Percentiles rank a stretch among this genome's conserved stretches.
These are phyloP conservation scores for Graptemys geographica DNA, from an alignment of 2,797 vertebrate species.

Conservation along the genomic window DNA sequence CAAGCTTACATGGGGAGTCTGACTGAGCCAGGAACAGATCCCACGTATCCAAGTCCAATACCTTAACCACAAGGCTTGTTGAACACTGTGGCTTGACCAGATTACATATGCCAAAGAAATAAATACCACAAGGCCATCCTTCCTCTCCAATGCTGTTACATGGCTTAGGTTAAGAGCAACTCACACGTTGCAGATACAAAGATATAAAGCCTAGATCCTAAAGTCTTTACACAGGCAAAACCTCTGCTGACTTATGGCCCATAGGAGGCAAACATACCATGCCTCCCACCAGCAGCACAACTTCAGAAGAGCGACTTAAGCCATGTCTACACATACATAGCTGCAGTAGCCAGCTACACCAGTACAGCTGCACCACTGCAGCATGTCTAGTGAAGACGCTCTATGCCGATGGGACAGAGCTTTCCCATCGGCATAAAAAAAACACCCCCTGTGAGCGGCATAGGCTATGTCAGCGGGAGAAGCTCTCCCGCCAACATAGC, in stretches of 20 bases:
- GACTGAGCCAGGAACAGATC: neutral
- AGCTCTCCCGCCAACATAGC: no score
- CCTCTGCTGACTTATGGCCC: neutral
- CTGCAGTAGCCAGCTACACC: neutral
- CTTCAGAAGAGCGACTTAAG: neutral
- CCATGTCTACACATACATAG: no score
- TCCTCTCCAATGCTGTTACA: conserved; percentile 28
- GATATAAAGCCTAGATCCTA: conserved; percentile 1
- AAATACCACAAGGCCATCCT: neutral
- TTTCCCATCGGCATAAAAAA: no score
- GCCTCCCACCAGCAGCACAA: neutral
- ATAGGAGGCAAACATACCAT: neutral
- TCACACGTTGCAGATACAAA: accelerated
- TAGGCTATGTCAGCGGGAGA: no score
- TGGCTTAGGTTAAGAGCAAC: neutral
- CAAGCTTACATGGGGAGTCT: neutral
- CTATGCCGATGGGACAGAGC: no score
- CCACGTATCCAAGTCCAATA: neutral
- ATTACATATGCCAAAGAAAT: no score
- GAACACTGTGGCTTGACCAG: no score
- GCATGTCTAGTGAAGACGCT: no score
- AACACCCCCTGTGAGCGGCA: no score
- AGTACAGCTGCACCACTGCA: neutral
- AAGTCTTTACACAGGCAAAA: neutral
- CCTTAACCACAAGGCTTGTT: neutral